Evolutionary conservation across 2,113 vertebrate species (phyloP).

Genomic region (Xenopus tropicalis): UCB_Xtro_10.0 CM004443.2:122086001-122086500

Average conservation of each 20-base stretch:
- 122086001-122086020: too few species aligned
- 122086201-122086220: slow-evolving; percentile 27
- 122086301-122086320: slow-evolving; percentile 1
- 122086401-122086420: too few species aligned
- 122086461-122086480: too few species aligned
- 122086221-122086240: background rate
- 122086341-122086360: background rate
- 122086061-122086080: background rate
- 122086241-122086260: slow-evolving; percentile 13
- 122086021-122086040: background rate
- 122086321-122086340: slow-evolving; percentile 19
- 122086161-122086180: slow-evolving; percentile 31
- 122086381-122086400: background rate
- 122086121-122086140: slow-evolving; percentile 12
- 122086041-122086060: background rate
- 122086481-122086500: too few species aligned
- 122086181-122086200: slow-evolving; percentile 35
- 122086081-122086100: slow-evolving; percentile 18
- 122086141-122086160: slow-evolving; percentile 34
- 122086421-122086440: too few species aligned
- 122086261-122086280: slow-evolving; percentile 27
- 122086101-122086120: slow-evolving; percentile 25
- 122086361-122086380: background rate
- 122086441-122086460: too few species aligned
- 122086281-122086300: slow-evolving; percentile 12